Percentiles rank a stretch among this genome's conserved stretches.
Evolutionary conservation across 2,888 invertebrate genomes (phyloP).

Genomic region (Eupithecia centaureata): DNA sequence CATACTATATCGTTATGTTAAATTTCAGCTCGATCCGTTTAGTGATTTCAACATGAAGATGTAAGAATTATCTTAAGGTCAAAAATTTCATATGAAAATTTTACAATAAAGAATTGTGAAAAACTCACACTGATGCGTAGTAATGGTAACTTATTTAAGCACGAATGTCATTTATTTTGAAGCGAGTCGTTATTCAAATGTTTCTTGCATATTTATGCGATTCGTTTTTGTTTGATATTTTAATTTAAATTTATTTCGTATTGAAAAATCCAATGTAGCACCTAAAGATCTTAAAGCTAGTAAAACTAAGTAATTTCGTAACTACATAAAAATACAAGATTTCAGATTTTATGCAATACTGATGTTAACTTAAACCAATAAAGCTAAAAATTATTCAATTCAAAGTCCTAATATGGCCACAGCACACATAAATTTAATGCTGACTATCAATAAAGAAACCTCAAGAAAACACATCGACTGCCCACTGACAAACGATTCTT

Average conservation of each 20-base stretch:
- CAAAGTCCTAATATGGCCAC: not conserved
- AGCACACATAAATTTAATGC: not conserved
- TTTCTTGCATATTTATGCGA: slow-evolving; percentile 41
- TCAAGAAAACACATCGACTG: slow-evolving; percentile 52
- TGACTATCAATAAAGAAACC: slow-evolving; percentile 42
- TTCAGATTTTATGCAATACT: too few relatives aligned
- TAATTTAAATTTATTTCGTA: slow-evolving; percentile 4
- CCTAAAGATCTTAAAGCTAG: too few relatives aligned
- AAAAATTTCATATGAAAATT: too few relatives aligned
- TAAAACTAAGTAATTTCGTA: too few relatives aligned
- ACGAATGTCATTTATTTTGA: slow-evolving; percentile 62
- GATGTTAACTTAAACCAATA: too few relatives aligned
- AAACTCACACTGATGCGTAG: slow-evolving; percentile 46
- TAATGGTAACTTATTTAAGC: slow-evolving; percentile 56
- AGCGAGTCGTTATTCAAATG: slow-evolving; percentile 61
- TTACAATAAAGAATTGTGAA: not conserved
- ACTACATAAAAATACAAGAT: too few relatives aligned
- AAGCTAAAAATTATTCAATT: not conserved
- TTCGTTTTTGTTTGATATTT: slow-evolving; percentile 43
- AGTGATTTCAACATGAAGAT: too few relatives aligned
- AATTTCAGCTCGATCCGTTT: too few relatives aligned
- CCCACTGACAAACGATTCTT: slow-evolving; percentile 69
- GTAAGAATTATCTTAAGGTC: too few relatives aligned
- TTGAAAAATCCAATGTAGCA: too few relatives aligned
- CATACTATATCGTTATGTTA: too few relatives aligned